A percentile compares a stretch with the other conserved stretches of the same genome.
Evolutionary conservation across 2,888 invertebrate species (phyloP).

Genomic region (Epistrophe eligans): DNA sequence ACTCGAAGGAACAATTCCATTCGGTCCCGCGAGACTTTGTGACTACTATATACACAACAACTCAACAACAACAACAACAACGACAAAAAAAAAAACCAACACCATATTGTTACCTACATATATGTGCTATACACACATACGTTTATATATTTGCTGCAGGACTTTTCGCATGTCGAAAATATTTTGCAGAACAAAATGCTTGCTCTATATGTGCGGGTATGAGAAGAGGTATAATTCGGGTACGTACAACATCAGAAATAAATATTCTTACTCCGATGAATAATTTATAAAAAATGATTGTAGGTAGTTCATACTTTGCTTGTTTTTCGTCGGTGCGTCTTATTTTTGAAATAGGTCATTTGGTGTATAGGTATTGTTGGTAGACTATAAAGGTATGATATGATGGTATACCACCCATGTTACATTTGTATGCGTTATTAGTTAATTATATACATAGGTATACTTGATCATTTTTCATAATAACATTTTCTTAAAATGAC

Average conservation of each 20-base stretch:
- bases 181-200: slow-evolving; percentile 17
- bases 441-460: neutral
- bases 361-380: neutral
- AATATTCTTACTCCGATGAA: slow-evolving; percentile 58
- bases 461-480: slow-evolving; percentile 1
- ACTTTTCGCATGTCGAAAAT: slow-evolving; percentile 62
- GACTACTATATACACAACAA: slow-evolving; percentile 42
- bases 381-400: neutral
- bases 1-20: slow-evolving; percentile 84
- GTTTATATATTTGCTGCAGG: slow-evolving; percentile 6
- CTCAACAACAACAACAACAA: slow-evolving; percentile 13
- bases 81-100: neutral
- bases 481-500: neutral
- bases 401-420: too few relatives aligned
- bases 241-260: slow-evolving; percentile 26
- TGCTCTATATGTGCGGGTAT: too few relatives aligned
- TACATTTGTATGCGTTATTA: neutral
- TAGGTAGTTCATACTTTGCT: slow-evolving; percentile 10
- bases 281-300: slow-evolving; percentile 70
- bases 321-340: slow-evolving; percentile 30
- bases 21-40: slow-evolving; percentile 79
- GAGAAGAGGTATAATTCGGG: slow-evolving; percentile 10
- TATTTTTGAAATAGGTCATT: slow-evolving; percentile 62
- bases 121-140: neutral
- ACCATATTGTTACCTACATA: slow-evolving; percentile 50